Evolutionary conservation across 2,113 vertebrate species (phyloP).

Genomic region (Pachycephala philippinensis): DNA sequence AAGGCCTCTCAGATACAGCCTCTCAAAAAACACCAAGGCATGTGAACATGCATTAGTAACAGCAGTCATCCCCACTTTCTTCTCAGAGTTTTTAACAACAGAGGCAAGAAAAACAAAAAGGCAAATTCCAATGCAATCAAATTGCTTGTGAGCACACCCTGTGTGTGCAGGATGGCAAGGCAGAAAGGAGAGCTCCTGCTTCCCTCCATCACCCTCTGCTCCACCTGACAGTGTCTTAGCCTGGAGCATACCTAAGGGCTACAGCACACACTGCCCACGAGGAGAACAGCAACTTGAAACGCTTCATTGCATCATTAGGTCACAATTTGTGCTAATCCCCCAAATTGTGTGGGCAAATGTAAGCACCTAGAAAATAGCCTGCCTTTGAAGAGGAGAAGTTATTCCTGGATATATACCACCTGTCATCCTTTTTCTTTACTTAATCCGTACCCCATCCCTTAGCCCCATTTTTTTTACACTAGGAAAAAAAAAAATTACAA

Average conservation of each 20-base stretch:
- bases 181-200: neutral
- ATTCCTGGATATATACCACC: neutral
- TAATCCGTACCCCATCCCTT: neutral
- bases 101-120: neutral
- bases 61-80: neutral
- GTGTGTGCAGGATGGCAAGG: neutral
- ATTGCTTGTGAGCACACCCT: neutral
- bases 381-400: conserved; percentile 10
- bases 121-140: neutral
- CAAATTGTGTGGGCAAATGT: neutral
- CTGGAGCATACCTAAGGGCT: conserved; percentile 22
- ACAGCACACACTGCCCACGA: conserved; percentile 30
- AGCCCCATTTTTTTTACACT: neutral
- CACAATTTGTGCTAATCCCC: conserved; percentile 24
- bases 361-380: neutral
- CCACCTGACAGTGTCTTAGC: conserved; percentile 23
- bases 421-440: neutral
- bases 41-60: neutral
- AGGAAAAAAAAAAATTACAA: neutral
- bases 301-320: conserved; percentile 50
- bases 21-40: neutral
- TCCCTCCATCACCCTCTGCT: neutral
- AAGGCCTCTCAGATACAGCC: neutral
- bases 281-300: conserved; percentile 39
- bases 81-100: neutral